phyloP scores from a whole-genome alignment of 2,113 vertebrate genomes.

The Origma solitaria region DNA sequence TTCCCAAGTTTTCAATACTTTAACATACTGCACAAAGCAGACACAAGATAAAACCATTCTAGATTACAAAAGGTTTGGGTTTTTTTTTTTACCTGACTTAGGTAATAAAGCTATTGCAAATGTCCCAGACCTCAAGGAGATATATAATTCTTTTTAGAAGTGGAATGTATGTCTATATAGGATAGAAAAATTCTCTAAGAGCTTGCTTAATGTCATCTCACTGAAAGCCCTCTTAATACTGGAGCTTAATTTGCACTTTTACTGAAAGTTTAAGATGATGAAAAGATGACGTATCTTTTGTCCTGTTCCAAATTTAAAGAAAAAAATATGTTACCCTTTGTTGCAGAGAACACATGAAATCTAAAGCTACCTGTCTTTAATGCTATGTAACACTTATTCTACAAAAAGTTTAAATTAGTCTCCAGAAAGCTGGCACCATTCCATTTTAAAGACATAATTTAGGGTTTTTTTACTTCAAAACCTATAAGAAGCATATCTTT shows the following conservation, averaged over 20 bases:
- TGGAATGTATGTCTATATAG: not conserved
- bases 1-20: not conserved
- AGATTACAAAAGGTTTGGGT: not conserved
- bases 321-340: not conserved
- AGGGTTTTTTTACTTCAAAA: not conserved
- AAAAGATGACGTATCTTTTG: not conserved
- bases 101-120: not conserved
- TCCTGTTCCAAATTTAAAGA: not conserved
- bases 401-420: not conserved
- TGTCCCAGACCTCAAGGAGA: not conserved
- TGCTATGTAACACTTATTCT: not conserved
- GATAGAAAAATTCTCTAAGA: not conserved
- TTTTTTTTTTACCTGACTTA: not conserved
- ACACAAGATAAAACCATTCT: not conserved
- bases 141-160: not conserved
- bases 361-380: not conserved
- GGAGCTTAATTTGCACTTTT: not conserved
- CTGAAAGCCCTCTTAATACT: not conserved
- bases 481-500: not conserved
- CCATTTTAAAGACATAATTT: conserved; percentile 9
- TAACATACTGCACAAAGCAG: not conserved
- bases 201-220: not conserved
- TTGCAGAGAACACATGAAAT: not conserved
- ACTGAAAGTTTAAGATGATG: not conserved
- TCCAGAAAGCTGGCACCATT: not conserved